Base-by-base conservation (phyloP, 2,888 invertebrate genomes). In the Troides helena region DNA sequence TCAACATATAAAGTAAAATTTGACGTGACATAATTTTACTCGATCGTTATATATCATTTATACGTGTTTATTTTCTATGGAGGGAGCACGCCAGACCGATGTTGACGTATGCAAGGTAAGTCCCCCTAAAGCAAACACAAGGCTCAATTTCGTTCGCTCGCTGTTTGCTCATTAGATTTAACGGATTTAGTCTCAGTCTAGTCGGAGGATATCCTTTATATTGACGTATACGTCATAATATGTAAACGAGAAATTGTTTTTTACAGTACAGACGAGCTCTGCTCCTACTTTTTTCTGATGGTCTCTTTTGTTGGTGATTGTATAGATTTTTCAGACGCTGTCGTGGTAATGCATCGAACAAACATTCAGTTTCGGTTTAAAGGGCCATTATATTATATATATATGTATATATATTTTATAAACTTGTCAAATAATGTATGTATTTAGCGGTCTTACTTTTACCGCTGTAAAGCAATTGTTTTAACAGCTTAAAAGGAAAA, bases 81-180 rank as follows among this genome's bases (percentile, higher is more conserved):
- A 66, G 65, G 58, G 69, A 66, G 23, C 43, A 59, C 25, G 62
- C 64, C 66, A 66, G 69, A 58, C 69, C 10, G 62, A 66, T 70
- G 69, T 68, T 68, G 68, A 68, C 68, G 68, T 68, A 66, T 62
- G 70, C 70, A 69, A 68, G 71, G 65, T 68, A 67, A 71, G 67
- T 68, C 72, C 72, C 30, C 73, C 67, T 71, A 77, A 75, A 74
- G 78, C 75, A 81, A 80, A 81, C 81, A 77, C 68, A 73, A 78
- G 79, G 76, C 80, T 79, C 75, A 72, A 80, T 79, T 75, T 66
- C 73, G 72, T 72, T 76, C 72, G 70, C 73, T 58, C 58, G 50
- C 65, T 80, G 82, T 83, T 82, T 83, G 83, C 76, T 81, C 82
- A 80, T 83, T 81, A 82, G 77, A 81, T 81, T 78, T 74, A 75